A percentile compares a stretch with the other conserved stretches of the same genome.
phyloP scores from a whole-genome alignment of 2,113 vertebrate genomes.

The Dasypus novemcinctus region DNA sequence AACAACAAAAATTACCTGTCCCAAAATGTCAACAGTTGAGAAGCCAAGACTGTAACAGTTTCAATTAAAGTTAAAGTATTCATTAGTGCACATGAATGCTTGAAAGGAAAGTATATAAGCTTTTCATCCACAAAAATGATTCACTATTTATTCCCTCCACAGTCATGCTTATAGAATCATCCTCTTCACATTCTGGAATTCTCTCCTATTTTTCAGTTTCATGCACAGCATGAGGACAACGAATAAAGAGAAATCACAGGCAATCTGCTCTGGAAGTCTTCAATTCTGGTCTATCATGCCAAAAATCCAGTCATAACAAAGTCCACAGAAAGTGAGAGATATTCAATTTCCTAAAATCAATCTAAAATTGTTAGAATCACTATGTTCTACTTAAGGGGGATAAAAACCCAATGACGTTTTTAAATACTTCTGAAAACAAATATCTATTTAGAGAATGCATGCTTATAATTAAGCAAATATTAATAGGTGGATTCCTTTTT shows the following conservation, averaged over 20 bases:
- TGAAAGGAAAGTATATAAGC: neutral
- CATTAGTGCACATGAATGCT: neutral
- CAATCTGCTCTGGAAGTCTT: neutral
- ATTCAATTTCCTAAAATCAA: neutral
- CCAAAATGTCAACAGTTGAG: neutral
- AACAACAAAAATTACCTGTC: neutral
- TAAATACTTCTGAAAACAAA: slow-evolving; percentile 53
- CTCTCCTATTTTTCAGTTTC: neutral
- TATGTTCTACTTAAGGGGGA: neutral
- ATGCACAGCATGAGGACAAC: neutral
- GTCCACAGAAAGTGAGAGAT: neutral
- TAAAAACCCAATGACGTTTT: slow-evolving; percentile 20
- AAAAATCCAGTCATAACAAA: neutral
- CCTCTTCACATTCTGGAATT: slow-evolving; percentile 17
- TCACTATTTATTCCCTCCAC: slow-evolving; percentile 27
- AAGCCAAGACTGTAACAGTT: neutral
- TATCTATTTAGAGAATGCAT: neutral
- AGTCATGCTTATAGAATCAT: neutral
- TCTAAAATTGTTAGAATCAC: slow-evolving; percentile 7
- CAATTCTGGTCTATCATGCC: neutral
- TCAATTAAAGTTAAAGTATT: neutral
- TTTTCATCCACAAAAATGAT: slow-evolving; percentile 10
- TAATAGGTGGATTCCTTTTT: slow-evolving; percentile 8
- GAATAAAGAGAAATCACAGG: neutral
- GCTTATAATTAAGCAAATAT: slow-evolving; percentile 38